phyloP scores from a whole-genome alignment of 2,797 vertebrate genomes.

The Leptoclinus maculatus region DNA sequence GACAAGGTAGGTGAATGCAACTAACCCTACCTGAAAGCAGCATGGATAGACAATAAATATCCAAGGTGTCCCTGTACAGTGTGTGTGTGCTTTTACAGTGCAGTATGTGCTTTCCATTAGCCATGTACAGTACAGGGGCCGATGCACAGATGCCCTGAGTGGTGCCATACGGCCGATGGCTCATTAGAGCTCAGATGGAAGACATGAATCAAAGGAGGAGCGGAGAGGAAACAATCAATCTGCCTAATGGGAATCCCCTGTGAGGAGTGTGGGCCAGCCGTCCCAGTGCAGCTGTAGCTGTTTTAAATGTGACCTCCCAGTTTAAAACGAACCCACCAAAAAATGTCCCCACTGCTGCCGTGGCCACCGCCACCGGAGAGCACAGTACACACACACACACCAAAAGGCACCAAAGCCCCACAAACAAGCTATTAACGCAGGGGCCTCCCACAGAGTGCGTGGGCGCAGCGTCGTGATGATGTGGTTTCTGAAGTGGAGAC shows the following conservation, averaged over 20 bases:
- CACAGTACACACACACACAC: constrained; percentile 80
- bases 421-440: constrained; percentile 63
- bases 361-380: constrained; percentile 81
- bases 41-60: constrained; percentile 29
- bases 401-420: constrained; percentile 63
- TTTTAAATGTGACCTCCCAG: constrained; percentile 81
- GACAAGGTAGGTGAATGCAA: constrained; percentile 1
- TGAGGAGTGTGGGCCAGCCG: constrained; percentile 76
- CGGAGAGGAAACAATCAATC: constrained; percentile 88
- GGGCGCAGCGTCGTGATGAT: constrained; percentile 52
- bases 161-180: constrained; percentile 84
- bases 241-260: constrained; percentile 87
- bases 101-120: constrained; percentile 65
- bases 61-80: constrained; percentile 30
- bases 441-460: constrained; percentile 67
- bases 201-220: constrained; percentile 87
- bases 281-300: constrained; percentile 82
- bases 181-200: constrained; percentile 87
- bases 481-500: constrained; percentile 65
- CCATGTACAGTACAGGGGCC: constrained; percentile 72
- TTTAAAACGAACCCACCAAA: constrained; percentile 66
- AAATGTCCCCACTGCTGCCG: constrained; percentile 67
- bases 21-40: constrained; percentile 13
- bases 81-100: constrained; percentile 55
- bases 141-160: constrained; percentile 84